Evolutionary conservation across 2,888 invertebrate species (phyloP), one percentile per base, ranked within the genome.

Genomic region (Epinotia nisella): DNA sequence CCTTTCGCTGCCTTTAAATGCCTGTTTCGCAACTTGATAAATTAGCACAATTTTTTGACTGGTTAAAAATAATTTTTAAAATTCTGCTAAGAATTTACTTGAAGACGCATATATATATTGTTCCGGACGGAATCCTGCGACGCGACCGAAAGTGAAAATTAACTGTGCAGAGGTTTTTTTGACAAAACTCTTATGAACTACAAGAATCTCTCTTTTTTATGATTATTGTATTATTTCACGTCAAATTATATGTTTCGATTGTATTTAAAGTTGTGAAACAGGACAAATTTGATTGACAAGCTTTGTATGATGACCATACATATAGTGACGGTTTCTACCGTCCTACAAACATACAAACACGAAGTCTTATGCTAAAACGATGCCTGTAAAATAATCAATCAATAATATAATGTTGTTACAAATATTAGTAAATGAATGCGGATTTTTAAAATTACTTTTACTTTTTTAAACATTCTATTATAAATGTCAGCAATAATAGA

Each of bases 321-420:
- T 24, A 53, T 17, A 49, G 24, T 24, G 15, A n/a, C 21, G 21
- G 21, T 49, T 21, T 13, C 15, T 15, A 62, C 15, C 21, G 17
- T 19, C 21, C 15, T 49, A 35, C 35, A 24, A 56, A 39, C 11
- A 10, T 35, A 35, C 35, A 35, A 35, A 35, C 35, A 35, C 35
- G 35, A 62, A n/a, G n/a, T 62, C 29, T 62, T 62, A 62, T 62
- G 62, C 62, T 51, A 29, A 29, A 49, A 51, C 10, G 19, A 19
- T 49, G 62, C 49, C 49, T 51, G 62, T 51, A 62, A 62, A 51
- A 51, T 62, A 51, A 17, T 51, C 9, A 29, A 11, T 29, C 3
- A 2, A 49, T 62, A 49, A n/a, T 15, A 49, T 59, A 59, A 39
- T 39, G 59, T 62, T 62, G 49, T 62, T 29, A 62, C 11, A 51